Evolutionary conservation across 2,797 vertebrate species (phyloP).

Genomic region (Nannoperca australis): DNA sequence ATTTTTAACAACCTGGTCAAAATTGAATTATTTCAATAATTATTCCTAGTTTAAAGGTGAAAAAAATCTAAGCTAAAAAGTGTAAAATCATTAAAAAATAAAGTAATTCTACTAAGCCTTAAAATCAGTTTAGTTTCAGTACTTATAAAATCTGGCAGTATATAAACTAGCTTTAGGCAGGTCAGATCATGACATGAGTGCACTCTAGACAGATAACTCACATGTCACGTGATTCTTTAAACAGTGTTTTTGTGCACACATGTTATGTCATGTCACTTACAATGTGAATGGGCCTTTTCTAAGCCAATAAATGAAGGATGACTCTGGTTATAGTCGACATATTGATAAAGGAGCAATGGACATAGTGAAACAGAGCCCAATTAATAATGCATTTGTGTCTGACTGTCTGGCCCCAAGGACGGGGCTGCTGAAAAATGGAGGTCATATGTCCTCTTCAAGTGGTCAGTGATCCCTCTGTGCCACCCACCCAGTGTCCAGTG

Average conservation of each 20-base stretch:
- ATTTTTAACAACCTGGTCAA: not conserved
- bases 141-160: not conserved
- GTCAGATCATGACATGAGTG: constrained; percentile 13
- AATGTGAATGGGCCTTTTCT: constrained; percentile 59
- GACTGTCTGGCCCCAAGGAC: constrained; percentile 83
- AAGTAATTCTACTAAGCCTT: not conserved
- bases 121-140: not conserved
- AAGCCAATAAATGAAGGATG: constrained; percentile 75
- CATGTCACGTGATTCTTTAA: constrained; percentile 9
- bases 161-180: constrained; percentile 14
- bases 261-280: constrained; percentile 46
- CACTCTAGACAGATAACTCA: constrained; percentile 19
- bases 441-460: constrained; percentile 76
- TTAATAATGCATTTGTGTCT: constrained; percentile 87
- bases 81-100: too few species aligned
- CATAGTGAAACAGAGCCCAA: constrained; percentile 81
- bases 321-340: constrained; percentile 68
- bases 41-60: not conserved
- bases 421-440: constrained; percentile 77
- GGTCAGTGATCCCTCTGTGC: constrained; percentile 73
- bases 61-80: not conserved
- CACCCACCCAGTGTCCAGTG: constrained; percentile 70
- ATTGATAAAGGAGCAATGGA: constrained; percentile 81
- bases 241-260: constrained; percentile 32
- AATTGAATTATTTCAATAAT: not conserved